phyloP scores from a whole-genome alignment of 2,888 invertebrate genomes.

The Lissonota sp. region DNA sequence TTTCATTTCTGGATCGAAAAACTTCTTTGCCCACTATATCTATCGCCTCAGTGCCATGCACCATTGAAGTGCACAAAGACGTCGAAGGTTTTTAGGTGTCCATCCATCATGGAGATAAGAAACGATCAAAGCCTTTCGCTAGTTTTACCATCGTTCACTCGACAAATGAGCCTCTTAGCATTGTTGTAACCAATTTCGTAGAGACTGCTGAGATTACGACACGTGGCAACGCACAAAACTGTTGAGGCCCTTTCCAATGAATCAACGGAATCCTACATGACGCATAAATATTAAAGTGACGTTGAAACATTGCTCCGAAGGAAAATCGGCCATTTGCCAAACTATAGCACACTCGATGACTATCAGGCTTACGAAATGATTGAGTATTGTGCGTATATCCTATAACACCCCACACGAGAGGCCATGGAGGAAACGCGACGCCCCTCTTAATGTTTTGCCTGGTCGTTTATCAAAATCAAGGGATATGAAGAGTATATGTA shows the following conservation, averaged over 20 bases:
- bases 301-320: not conserved
- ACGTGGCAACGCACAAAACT: conserved; percentile 12
- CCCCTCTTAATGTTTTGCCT: conserved; percentile 4
- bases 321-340: conserved; percentile 21
- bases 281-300: not conserved
- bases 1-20: not conserved
- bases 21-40: not conserved
- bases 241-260: conserved; percentile 13
- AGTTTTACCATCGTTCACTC: not conserved
- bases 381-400: not conserved
- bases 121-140: not conserved
- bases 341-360: not conserved
- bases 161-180: conserved; percentile 4
- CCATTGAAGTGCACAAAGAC: not conserved
- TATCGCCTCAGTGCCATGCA: not conserved
- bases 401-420: not conserved
- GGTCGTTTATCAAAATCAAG: conserved; percentile 51
- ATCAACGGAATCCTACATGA: not conserved
- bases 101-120: conserved; percentile 5
- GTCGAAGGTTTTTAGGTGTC: not conserved
- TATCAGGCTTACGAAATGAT: conserved; percentile 43
- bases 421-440: not conserved
- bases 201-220: conserved; percentile 5
- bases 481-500: conserved; percentile 40
- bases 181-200: not conserved